These are phyloP conservation scores for Polypedilum vanderplanki DNA, from an alignment of 1,140 invertebrate species.

Conservation along the genomic window DNA sequence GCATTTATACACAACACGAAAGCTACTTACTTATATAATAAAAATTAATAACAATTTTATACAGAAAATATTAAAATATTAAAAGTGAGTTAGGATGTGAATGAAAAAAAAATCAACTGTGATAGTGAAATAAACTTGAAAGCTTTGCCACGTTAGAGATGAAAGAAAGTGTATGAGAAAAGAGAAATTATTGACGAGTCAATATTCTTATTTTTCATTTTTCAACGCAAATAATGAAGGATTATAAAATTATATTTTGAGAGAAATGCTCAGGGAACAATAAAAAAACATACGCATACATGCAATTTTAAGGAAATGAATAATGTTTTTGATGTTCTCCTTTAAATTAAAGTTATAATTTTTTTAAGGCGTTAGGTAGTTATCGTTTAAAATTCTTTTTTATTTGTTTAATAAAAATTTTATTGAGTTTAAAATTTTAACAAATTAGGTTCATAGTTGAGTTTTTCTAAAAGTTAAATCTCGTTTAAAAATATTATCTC, in stretches of 20 bases:
- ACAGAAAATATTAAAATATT: not conserved
- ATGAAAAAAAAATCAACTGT: conserved; percentile 16
- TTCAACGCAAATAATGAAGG: not conserved
- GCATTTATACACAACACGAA: not conserved
- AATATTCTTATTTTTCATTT: conserved; percentile 12
- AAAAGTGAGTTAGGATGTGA: not conserved
- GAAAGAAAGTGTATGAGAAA: not conserved
- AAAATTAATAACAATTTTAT: conserved; percentile 22
- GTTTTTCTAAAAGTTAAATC: not conserved
- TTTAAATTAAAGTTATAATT: not conserved
- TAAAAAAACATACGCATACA: not conserved
- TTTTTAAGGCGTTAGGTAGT: not conserved
- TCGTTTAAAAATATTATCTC: conserved; percentile 2
- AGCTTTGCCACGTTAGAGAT: conserved; percentile 7
- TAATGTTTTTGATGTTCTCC: not conserved
- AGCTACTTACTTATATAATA: not conserved
- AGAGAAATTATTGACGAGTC: not conserved
- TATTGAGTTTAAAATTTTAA: not conserved
- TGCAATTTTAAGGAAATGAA: not conserved
- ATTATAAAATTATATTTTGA: not conserved
- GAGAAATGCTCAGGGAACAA: conserved; percentile 24
- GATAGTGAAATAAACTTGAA: conserved; percentile 21
- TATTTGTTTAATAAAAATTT: not conserved
- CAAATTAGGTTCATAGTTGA: too few species aligned
- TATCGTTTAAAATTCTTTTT: conserved; percentile 8